Conservation (phyloP, 2,888 invertebrate species). For the Lissonota sp. region DNA sequence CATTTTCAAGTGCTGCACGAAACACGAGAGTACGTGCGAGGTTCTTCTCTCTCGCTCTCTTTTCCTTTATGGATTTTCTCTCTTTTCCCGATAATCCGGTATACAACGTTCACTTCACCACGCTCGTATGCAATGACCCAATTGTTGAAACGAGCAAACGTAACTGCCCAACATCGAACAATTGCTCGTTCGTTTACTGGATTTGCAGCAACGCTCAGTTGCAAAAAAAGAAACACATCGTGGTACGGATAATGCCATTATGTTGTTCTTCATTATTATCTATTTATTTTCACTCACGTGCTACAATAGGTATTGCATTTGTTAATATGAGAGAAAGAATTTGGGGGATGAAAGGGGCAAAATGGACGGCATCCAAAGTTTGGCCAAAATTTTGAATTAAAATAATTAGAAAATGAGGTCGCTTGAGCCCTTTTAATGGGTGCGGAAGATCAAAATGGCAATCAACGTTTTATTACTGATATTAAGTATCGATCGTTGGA, state of each 20-base stretch:
- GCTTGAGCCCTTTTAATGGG: too few relatives aligned
- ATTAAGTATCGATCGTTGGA: too few relatives aligned
- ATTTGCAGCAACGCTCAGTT: not conserved
- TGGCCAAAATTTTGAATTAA: too few relatives aligned
- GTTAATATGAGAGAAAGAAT: too few relatives aligned
- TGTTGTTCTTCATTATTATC: not conserved
- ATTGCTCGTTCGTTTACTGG: not conserved
- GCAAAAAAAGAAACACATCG: too few relatives aligned
- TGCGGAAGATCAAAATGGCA: too few relatives aligned
- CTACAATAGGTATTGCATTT: too few relatives aligned
- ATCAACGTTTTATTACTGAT: too few relatives aligned
- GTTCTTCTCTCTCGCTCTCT: slow-evolving; percentile 11
- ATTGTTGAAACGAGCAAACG: slow-evolving; percentile 22
- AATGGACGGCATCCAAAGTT: too few relatives aligned
- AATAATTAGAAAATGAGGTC: too few relatives aligned
- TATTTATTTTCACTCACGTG: not conserved
- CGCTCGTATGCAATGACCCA: slow-evolving; percentile 3
- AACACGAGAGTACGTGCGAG: slow-evolving; percentile 5
- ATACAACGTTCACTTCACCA: not conserved
- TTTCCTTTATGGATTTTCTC: not conserved
- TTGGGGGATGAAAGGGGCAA: too few relatives aligned
- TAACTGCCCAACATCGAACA: not conserved
- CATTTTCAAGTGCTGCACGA: slow-evolving; percentile 14
- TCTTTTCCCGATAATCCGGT: slow-evolving; percentile 31
- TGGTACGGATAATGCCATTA: too few relatives aligned